A percentile compares a stretch with the other conserved stretches of the same genome.
Evolutionary conservation across 2,888 invertebrate genomes (phyloP).

Genomic region (Rhorus exstirpatorius): DNA sequence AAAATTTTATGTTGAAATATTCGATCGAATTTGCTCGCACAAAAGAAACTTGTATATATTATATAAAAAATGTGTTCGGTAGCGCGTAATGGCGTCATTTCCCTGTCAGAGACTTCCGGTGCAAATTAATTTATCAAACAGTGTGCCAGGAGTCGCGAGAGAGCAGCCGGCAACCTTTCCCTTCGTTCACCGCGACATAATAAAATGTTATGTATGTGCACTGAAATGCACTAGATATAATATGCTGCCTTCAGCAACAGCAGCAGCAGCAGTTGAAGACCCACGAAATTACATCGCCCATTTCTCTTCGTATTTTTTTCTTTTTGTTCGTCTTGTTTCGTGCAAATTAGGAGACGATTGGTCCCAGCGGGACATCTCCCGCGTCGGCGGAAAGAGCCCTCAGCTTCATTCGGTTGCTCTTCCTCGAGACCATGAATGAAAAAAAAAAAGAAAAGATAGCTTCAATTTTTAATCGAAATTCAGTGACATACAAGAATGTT

Average conservation of each 20-base stretch:
- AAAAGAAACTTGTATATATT: conserved; percentile 12
- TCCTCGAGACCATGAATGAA: background rate
- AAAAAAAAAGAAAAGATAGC: conserved; percentile 9
- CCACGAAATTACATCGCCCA: conserved; percentile 61
- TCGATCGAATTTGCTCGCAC: conserved; percentile 19
- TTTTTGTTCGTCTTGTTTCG: conserved; percentile 50
- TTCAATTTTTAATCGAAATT: background rate
- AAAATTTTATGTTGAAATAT: background rate
- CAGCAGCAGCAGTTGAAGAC: conserved; percentile 34
- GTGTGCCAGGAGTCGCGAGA: conserved; percentile 47
- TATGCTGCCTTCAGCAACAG: conserved; percentile 9
- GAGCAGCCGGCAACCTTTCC: conserved; percentile 49
- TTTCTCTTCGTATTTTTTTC: conserved; percentile 42
- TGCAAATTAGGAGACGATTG: conserved; percentile 70
- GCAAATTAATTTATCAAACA: conserved; percentile 83
- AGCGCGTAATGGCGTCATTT: conserved; percentile 82
- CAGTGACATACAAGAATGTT: background rate
- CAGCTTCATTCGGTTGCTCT: conserved; percentile 10
- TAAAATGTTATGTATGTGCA: conserved; percentile 41
- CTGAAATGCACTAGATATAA: conserved; percentile 28
- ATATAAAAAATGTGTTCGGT: conserved; percentile 70
- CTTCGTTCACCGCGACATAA: conserved; percentile 22
- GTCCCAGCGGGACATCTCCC: conserved; percentile 67
- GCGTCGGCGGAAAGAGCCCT: conserved; percentile 54
- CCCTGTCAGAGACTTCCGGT: conserved; percentile 83